Conservation (phyloP, 53 echinoderm and acorn worm species). For the Antedon mediterranea region DNA sequence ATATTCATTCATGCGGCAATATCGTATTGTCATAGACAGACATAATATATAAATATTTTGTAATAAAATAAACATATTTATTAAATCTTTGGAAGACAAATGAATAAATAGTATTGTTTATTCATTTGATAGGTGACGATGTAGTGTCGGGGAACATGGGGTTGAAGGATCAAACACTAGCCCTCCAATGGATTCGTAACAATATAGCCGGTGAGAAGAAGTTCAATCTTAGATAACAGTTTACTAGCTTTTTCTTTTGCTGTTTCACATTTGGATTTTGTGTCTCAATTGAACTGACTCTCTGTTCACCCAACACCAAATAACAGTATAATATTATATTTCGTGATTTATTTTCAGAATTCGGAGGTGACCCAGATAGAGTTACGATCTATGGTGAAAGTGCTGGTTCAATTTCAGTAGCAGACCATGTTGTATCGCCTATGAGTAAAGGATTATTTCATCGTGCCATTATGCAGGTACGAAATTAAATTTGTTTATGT, state of each 20-base stretch:
- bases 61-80: too few relatives aligned
- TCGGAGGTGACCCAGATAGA: not conserved
- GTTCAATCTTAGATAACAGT: too few relatives aligned
- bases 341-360: not conserved
- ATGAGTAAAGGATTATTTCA: not conserved
- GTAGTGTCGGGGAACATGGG: conserved; percentile 28
- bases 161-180: conserved; percentile 17
- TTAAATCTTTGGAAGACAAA: too few relatives aligned
- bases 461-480: not conserved
- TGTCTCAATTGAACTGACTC: too few relatives aligned
- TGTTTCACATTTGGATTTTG: too few relatives aligned
- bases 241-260: too few relatives aligned
- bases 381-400: not conserved
- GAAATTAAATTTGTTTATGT: too few relatives aligned
- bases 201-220: conserved; percentile 19
- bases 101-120: not conserved
- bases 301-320: too few relatives aligned
- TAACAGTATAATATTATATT: too few relatives aligned
- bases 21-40: too few relatives aligned
- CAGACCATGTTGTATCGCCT: not conserved
- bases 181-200: conserved; percentile 23
- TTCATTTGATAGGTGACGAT: conserved; percentile 19
- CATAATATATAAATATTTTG: too few relatives aligned
- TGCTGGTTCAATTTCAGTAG: not conserved
- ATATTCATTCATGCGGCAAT: too few relatives aligned